A percentile compares a stretch with the other conserved stretches of the same genome.
phyloP scores from a whole-genome alignment of 2,113 vertebrate genomes.

The Melanostigma gelatinosum region DNA sequence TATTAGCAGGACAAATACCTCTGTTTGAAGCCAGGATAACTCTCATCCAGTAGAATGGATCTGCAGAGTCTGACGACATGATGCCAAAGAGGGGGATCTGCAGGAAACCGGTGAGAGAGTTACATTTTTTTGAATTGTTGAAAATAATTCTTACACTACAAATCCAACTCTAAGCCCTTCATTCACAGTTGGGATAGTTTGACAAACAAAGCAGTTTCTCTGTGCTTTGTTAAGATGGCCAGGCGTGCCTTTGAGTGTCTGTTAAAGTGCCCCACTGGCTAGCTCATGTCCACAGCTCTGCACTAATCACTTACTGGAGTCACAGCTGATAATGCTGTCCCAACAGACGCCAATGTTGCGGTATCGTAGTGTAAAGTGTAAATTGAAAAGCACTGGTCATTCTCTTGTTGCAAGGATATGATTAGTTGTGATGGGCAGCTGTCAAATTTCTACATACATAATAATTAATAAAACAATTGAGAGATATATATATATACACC shows the following conservation, averaged over 20 bases:
- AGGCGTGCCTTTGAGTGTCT: background rate
- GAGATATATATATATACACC: background rate
- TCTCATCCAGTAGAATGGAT: conserved; percentile 99
- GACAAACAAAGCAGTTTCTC: background rate
- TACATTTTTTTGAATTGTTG: background rate
- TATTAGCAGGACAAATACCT: conserved; percentile 74
- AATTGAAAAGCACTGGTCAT: background rate
- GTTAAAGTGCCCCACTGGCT: background rate
- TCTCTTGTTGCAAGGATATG: background rate
- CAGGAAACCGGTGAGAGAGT: conserved; percentile 6
- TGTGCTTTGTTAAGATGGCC: too few species aligned
- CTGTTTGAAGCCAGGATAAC: conserved; percentile 98
- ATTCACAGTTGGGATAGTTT: background rate
- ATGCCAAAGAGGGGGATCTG: conserved; percentile 99
- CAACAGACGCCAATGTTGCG: background rate
- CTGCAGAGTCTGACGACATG: conserved; percentile 99
- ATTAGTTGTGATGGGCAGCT: too few species aligned
- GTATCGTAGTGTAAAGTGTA: background rate
- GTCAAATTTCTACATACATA: background rate
- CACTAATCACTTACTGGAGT: background rate
- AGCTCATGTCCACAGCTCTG: background rate
- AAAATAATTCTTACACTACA: background rate
- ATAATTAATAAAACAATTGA: background rate
- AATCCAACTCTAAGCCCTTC: background rate
- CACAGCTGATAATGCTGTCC: background rate